Evolutionary conservation across 2,113 vertebrate genomes (phyloP).

Genomic region (Myocastor coypus): DNA sequence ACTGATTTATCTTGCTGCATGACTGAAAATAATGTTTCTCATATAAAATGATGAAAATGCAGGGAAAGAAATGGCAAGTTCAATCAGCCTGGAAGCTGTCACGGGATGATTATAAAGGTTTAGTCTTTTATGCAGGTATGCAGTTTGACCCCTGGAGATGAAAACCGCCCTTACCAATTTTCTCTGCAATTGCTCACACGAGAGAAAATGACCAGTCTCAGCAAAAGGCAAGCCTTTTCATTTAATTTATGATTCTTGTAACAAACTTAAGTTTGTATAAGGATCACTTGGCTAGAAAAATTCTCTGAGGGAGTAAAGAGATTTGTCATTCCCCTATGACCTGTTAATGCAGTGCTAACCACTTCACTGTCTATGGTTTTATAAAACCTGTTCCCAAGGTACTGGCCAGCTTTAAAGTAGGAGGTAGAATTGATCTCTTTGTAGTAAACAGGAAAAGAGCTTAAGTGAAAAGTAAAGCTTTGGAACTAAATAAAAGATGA

Average conservation of each 20-base stretch:
- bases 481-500: conserved; percentile 57
- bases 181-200: conserved; percentile 4
- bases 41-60: conserved; percentile 20
- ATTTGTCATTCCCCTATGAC: conserved; percentile 22
- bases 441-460: conserved; percentile 53
- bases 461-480: conserved; percentile 69
- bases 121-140: neutral
- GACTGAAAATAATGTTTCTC: conserved; percentile 53
- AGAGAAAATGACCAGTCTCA: conserved; percentile 47
- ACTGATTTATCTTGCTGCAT: neutral
- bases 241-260: conserved; percentile 38
- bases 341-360: conserved; percentile 47
- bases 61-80: conserved; percentile 33
- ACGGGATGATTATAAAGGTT: neutral
- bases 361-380: conserved; percentile 37
- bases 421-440: conserved; percentile 61
- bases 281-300: neutral
- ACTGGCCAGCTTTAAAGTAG: conserved; percentile 14
- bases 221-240: conserved; percentile 48
- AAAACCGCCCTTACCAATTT: conserved; percentile 5
- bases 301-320: conserved; percentile 7
- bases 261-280: neutral
- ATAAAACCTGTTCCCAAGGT: conserved; percentile 64
- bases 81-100: conserved; percentile 24
- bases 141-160: neutral